These are phyloP conservation scores for Meghimatium bilineatum DNA, from an alignment of 2,888 invertebrate species.

Conservation along the genomic window DNA sequence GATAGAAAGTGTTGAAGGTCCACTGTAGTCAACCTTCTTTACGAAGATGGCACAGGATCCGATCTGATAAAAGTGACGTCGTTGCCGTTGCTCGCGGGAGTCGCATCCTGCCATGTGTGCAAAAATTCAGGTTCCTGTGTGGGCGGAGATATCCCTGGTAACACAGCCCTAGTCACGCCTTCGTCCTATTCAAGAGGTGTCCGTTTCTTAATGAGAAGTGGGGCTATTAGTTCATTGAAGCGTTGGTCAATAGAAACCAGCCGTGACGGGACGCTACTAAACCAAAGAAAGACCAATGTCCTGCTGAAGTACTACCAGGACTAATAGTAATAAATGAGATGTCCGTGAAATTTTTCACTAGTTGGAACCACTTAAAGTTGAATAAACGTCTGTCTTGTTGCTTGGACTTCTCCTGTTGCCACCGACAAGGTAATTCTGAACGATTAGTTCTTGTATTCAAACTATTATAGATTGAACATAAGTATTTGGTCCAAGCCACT, in stretches of 20 bases:
- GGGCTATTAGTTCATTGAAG: slow-evolving; percentile 32
- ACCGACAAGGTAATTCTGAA: not conserved
- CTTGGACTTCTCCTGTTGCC: not conserved
- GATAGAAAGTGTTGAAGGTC: no score
- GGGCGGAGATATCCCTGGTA: slow-evolving; percentile 20
- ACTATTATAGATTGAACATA: not conserved
- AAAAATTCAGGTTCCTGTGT: slow-evolving; percentile 11
- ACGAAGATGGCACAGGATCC: no score
- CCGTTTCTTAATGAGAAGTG: slow-evolving; percentile 37
- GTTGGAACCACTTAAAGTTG: slow-evolving; percentile 2
- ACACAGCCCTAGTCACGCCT: slow-evolving; percentile 11
- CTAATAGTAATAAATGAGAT: not conserved
- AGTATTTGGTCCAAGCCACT: not conserved
- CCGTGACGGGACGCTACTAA: slow-evolving; percentile 11
- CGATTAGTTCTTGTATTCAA: not conserved
- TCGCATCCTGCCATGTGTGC: not conserved
- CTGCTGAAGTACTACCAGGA: not conserved
- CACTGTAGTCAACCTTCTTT: no score
- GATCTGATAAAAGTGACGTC: not conserved
- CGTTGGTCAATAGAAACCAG: slow-evolving; percentile 24
- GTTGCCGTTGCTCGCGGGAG: not conserved
- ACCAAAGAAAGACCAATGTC: not conserved
- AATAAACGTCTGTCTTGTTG: not conserved
- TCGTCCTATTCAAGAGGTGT: slow-evolving; percentile 25
- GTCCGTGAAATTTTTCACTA: not conserved